Base-by-base conservation (phyloP, 1,140 invertebrate species). In the Geopemphigus sp. region DNA sequence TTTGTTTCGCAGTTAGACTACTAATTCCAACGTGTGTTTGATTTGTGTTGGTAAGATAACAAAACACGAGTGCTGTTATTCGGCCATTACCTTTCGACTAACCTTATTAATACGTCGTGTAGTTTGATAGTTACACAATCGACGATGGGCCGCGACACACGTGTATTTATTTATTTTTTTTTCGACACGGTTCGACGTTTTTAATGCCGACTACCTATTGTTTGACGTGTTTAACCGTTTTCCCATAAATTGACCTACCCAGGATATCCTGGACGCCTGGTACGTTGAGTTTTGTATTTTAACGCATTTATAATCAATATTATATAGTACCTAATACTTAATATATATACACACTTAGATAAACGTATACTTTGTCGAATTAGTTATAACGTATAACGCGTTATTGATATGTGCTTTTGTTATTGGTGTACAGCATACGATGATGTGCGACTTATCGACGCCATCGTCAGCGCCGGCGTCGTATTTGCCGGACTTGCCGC, bases 401-500 rank as follows among this genome's bases (percentile, higher is more conserved):
- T 26, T 26, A 81, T 17, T 64, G 63, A 14, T 32, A 22, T 81
- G 11, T 64, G 57, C 32, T 26, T 57, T 72, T 54, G 10, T 66
- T 72, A 29, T 72, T 39, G 68, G 68, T 54, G 22, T 56, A 72
- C 81, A 82, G 82, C 74, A 81, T 63, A 26, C 80, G 1, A 80
- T 82, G 80, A 54, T 82, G 80, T 64, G 81, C 8, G 80, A 81
- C 61, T 15, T 82, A 19, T 24, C 53, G 19, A 73, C 59, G 12
- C 66, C 74, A 11, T 61, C 78, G 12, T 80, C 66, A 26, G 68
- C 73, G 8, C 78, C 78, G 61, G 74, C 82, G 24, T 53, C 81
- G 15, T 76, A 74, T 19, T 47, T 81, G 15, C 57, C 80, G 57
- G 80, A 81, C 12, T 82, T 84, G 29, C 83, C 82, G 10, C 82